These are phyloP conservation scores for Hypothenemus hampei DNA, from an alignment of 1,140 invertebrate genomes.

Conservation along the genomic window DNA sequence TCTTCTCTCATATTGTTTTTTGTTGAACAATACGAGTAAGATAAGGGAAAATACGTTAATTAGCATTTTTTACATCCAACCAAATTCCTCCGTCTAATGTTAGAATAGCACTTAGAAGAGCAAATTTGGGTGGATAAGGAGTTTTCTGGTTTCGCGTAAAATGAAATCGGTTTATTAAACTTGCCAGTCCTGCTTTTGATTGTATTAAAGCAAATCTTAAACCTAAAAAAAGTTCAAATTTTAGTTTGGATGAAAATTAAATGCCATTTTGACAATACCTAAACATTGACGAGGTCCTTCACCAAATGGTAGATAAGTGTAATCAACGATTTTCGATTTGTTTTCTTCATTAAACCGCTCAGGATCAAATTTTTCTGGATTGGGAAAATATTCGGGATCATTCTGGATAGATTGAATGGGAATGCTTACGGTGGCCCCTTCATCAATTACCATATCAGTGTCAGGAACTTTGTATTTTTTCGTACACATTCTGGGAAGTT, in stretches of 20 bases:
- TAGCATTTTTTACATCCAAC: neutral
- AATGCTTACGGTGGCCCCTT: slow-evolving; percentile 46
- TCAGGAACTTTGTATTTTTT: slow-evolving; percentile 49
- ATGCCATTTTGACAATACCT: too few relatives aligned
- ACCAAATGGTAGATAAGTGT: slow-evolving; percentile 60
- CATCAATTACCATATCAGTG: slow-evolving; percentile 45
- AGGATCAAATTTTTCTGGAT: slow-evolving; percentile 61
- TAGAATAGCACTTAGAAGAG: neutral
- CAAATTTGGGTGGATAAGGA: slow-evolving; percentile 3
- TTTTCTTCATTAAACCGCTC: slow-evolving; percentile 54
- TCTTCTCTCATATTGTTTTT: too few relatives aligned
- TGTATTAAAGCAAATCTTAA: slow-evolving; percentile 8
- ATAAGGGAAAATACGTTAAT: too few relatives aligned
- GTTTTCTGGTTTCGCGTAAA: slow-evolving; percentile 1
- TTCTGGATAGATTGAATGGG: slow-evolving; percentile 48
- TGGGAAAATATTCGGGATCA: slow-evolving; percentile 53
- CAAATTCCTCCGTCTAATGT: slow-evolving; percentile 1
- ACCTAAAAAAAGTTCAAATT: neutral
- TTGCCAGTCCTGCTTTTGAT: slow-evolving; percentile 2
- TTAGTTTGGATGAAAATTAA: too few relatives aligned
- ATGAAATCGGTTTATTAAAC: slow-evolving; percentile 1
- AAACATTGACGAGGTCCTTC: slow-evolving; percentile 65
- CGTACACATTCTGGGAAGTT: slow-evolving; percentile 50
- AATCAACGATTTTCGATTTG: slow-evolving; percentile 38
- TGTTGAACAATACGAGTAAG: too few relatives aligned